A percentile compares a stretch with the other conserved stretches of the same genome.
These are phyloP conservation scores for Poecilia gillii DNA, from an alignment of 2,797 vertebrate species.

Conservation along the genomic window DNA sequence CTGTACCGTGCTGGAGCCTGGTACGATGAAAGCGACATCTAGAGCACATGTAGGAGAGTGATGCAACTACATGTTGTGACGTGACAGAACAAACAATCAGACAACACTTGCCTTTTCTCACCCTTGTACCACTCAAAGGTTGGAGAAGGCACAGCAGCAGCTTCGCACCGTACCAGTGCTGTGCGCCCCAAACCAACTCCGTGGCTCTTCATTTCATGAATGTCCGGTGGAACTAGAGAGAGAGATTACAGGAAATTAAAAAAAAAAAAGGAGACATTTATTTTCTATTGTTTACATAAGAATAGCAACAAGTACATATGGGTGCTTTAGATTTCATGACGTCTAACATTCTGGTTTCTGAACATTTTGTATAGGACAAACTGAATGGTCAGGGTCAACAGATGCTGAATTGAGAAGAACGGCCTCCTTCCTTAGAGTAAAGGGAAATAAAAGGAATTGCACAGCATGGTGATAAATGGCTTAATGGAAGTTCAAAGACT, in stretches of 20 bases:
- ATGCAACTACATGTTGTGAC: background rate
- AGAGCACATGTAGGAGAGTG: background rate
- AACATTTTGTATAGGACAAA: conserved; percentile 41
- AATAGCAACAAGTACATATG: background rate
- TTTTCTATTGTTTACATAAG: background rate
- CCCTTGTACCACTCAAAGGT: conserved; percentile 97
- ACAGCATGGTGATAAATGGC: conserved; percentile 79
- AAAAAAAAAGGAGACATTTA: conserved; percentile 3
- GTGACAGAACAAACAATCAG: conserved; percentile 1
- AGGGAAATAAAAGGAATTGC: conserved; percentile 74
- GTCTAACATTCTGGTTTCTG: conserved; percentile 35
- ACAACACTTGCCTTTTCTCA: conserved; percentile 91
- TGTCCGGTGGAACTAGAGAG: conserved; percentile 90
- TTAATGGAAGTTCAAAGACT: conserved; percentile 84
- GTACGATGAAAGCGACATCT: background rate
- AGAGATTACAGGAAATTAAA: conserved; percentile 16
- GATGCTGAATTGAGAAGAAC: conserved; percentile 38
- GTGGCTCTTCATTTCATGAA: conserved; percentile 95
- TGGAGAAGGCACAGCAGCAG: conserved; percentile 92
- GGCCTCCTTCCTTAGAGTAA: conserved; percentile 53
- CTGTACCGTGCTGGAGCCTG: background rate
- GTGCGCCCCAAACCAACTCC: conserved; percentile 89
- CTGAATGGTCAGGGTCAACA: conserved; percentile 41
- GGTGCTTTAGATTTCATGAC: conserved; percentile 38
- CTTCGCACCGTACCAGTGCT: conserved; percentile 93